These are phyloP conservation scores for Theristicus caerulescens DNA, from an alignment of 2,113 vertebrate genomes.

Conservation along the genomic window DNA sequence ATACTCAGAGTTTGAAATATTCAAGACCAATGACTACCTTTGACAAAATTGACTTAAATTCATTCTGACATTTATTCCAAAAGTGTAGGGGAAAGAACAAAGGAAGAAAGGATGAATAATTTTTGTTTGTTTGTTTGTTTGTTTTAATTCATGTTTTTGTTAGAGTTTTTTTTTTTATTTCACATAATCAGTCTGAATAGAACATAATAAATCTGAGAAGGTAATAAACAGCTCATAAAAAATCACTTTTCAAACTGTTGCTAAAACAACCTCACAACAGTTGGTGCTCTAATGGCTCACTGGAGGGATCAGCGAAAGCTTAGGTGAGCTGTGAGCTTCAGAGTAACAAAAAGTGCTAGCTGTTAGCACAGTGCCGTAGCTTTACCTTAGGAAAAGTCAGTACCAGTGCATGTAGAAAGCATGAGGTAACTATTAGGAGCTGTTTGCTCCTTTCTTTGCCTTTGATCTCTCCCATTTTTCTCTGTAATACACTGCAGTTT, in stretches of 20 bases:
- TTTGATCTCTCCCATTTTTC: not conserved
- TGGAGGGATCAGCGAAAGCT: constrained; percentile 18
- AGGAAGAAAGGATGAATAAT: not conserved
- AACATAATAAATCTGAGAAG: constrained; percentile 56
- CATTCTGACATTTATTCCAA: not conserved
- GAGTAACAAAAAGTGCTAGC: not conserved
- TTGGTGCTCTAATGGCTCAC: constrained; percentile 23
- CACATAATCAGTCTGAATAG: constrained; percentile 16
- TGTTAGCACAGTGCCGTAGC: constrained; percentile 12
- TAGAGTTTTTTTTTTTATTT: not conserved
- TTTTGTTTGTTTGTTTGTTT: not conserved
- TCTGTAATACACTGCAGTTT: not conserved
- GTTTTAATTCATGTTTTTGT: not conserved
- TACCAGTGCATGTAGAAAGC: not conserved
- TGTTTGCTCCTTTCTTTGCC: constrained; percentile 7
- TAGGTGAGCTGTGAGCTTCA: constrained; percentile 20
- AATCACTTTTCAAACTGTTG: constrained; percentile 56
- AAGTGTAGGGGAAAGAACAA: not conserved
- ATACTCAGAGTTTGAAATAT: not conserved
- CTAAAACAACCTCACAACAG: constrained; percentile 53
- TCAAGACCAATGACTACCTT: not conserved
- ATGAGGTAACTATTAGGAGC: constrained; percentile 17
- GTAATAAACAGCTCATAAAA: constrained; percentile 69
- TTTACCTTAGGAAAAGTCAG: constrained; percentile 32
- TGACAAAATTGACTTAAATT: not conserved